A percentile compares a stretch with the other conserved stretches of the same genome.
Evolutionary conservation across 2,797 vertebrate species (phyloP).

Genomic region (Xenentodon cancila): DNA sequence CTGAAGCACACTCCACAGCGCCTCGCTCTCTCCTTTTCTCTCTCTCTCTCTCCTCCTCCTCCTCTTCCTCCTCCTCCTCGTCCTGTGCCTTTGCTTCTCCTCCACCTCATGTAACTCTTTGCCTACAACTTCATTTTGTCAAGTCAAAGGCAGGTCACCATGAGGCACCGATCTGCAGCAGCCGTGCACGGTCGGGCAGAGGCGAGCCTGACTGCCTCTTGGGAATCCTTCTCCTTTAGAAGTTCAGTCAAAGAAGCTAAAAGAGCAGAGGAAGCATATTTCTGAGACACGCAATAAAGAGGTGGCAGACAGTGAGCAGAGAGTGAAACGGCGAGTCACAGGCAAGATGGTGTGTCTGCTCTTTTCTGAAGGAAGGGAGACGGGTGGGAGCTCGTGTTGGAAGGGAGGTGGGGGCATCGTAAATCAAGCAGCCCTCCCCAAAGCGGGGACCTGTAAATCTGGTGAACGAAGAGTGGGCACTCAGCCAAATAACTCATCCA

Average conservation of each 20-base stretch:
- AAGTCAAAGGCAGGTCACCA: conserved; percentile 63
- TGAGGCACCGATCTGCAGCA: conserved; percentile 45
- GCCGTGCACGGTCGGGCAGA: conserved; percentile 65
- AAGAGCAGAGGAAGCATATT: conserved; percentile 44
- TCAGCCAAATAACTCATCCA: conserved; percentile 75
- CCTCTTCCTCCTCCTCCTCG: conserved; percentile 12
- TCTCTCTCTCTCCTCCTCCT: conserved; percentile 44
- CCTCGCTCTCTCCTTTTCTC: conserved; percentile 30
- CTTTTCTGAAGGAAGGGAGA: conserved; percentile 64
- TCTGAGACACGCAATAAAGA: conserved; percentile 23
- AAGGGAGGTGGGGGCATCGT: conserved; percentile 50
- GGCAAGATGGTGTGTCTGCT: conserved; percentile 67
- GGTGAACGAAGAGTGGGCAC: conserved; percentile 71
- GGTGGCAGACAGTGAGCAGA: conserved; percentile 19
- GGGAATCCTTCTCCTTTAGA: conserved; percentile 32
- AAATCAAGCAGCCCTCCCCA: conserved; percentile 73
- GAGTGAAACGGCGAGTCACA: conserved; percentile 43
- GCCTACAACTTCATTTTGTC: conserved; percentile 44
- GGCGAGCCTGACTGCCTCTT: conserved; percentile 38
- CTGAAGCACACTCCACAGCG: conserved; percentile 39
- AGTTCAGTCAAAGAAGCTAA: conserved; percentile 38
- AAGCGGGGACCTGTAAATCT: conserved; percentile 79
- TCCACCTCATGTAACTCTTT: conserved; percentile 53
- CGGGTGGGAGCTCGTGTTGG: conserved; percentile 50
- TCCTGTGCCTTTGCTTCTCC: conserved; percentile 36